A percentile compares a stretch with the other conserved stretches of the same genome.
Conservation (phyloP, 2,888 invertebrate genomes). For the Clunio marinus region DNA sequence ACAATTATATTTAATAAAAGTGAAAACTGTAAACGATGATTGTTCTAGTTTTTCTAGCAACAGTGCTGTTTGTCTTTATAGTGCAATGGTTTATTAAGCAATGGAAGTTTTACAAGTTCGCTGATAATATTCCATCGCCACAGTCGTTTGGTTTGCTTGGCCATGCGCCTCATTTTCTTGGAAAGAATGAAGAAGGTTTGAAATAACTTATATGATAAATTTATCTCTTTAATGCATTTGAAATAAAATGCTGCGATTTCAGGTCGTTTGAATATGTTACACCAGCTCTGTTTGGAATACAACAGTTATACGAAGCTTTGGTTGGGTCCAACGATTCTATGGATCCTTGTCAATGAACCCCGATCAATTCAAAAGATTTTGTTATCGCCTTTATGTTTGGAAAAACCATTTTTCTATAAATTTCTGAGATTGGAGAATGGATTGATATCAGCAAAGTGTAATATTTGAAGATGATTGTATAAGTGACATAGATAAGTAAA, state of each 20-base stretch:
- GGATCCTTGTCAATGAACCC: conserved; percentile 35
- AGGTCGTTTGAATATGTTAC: conserved; percentile 35
- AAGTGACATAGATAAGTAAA: too few species aligned
- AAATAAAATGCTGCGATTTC: neutral
- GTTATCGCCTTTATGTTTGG: conserved; percentile 25
- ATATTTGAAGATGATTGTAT: too few species aligned
- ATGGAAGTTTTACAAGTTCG: conserved; percentile 33
- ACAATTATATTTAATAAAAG: too few species aligned
- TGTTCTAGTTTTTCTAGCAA: conserved; percentile 19
- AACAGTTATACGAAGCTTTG: conserved; percentile 31
- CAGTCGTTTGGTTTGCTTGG: conserved; percentile 22
- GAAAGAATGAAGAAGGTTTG: conserved; percentile 37
- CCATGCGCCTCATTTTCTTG: conserved; percentile 30
- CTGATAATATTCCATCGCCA: conserved; percentile 34
- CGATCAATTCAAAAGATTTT: conserved; percentile 33
- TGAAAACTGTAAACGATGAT: conserved; percentile 20
- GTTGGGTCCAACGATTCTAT: conserved; percentile 34
- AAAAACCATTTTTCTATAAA: conserved; percentile 37
- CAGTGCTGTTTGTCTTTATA: conserved; percentile 23
- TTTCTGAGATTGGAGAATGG: conserved; percentile 35
- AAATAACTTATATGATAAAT: neutral
- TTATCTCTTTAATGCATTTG: neutral
- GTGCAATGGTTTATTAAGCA: conserved; percentile 15
- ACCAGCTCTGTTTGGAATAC: conserved; percentile 19
- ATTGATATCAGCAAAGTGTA: conserved; percentile 33